Evolutionary conservation across 2,113 vertebrate species (phyloP).

Genomic region (Microtus richardsoni): DNA sequence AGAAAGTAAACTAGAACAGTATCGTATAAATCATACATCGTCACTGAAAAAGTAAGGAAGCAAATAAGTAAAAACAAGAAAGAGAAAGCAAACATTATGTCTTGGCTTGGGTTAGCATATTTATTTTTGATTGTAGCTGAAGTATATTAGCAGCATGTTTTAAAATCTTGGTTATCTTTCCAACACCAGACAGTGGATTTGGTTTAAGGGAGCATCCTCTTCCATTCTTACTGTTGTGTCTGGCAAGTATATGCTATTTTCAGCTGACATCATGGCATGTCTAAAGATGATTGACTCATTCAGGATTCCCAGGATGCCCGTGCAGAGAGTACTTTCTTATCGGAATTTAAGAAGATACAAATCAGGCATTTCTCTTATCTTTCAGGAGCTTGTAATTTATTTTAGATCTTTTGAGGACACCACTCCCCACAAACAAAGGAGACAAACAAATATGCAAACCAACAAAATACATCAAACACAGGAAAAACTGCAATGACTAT

Average conservation of each 20-base stretch:
- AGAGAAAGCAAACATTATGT: not conserved
- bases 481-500: not conserved
- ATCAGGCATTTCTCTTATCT: not conserved
- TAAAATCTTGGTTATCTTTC: conserved; percentile 30
- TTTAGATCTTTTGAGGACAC: not conserved
- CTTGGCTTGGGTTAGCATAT: not conserved
- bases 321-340: not conserved
- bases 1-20: not conserved
- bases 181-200: not conserved
- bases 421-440: not conserved
- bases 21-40: not conserved
- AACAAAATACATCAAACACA: not conserved
- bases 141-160: not conserved
- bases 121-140: conserved; percentile 10
- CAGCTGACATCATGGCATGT: not conserved
- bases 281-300: conserved; percentile 6
- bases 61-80: not conserved
- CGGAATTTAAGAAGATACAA: not conserved
- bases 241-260: not conserved
- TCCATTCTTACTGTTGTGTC: conserved; percentile 4
- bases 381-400: not conserved
- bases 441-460: not conserved
- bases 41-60: not conserved
- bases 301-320: not conserved
- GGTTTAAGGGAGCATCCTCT: not conserved